Conservation (phyloP, 2,797 vertebrate genomes). For the Arctocebus calabarensis region DNA sequence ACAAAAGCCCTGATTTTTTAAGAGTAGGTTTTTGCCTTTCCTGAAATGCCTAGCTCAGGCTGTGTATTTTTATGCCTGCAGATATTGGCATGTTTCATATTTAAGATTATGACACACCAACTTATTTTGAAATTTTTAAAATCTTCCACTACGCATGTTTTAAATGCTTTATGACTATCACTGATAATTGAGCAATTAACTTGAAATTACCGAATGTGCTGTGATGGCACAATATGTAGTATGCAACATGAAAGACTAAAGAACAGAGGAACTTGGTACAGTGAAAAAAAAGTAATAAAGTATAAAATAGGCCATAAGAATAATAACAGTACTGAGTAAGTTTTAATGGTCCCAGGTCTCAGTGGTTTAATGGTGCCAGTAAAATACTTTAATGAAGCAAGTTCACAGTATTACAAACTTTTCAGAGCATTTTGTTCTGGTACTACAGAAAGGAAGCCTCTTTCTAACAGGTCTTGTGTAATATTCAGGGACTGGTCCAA, state of each 20-base stretch:
- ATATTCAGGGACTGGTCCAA: slow-evolving; percentile 81
- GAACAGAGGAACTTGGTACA: slow-evolving; percentile 87
- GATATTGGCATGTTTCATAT: slow-evolving; percentile 89
- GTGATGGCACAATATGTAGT: slow-evolving; percentile 89
- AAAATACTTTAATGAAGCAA: slow-evolving; percentile 88
- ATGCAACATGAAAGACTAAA: slow-evolving; percentile 90
- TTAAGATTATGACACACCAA: slow-evolving; percentile 91
- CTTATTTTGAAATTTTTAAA: slow-evolving; percentile 91
- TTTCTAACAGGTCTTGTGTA: slow-evolving; percentile 82
- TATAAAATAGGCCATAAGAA: slow-evolving; percentile 87
- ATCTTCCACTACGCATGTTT: slow-evolving; percentile 89
- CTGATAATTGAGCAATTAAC: slow-evolving; percentile 92
- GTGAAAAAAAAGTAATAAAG: slow-evolving; percentile 87
- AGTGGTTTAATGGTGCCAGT: slow-evolving; percentile 87
- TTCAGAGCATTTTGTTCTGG: slow-evolving; percentile 87
- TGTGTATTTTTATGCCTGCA: slow-evolving; percentile 85
- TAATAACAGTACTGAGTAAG: slow-evolving; percentile 87
- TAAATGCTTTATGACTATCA: slow-evolving; percentile 90
- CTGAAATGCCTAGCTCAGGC: slow-evolving; percentile 83
- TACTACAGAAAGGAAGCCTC: slow-evolving; percentile 83
- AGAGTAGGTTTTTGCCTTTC: slow-evolving; percentile 81
- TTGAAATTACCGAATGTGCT: slow-evolving; percentile 90
- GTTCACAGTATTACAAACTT: slow-evolving; percentile 86
- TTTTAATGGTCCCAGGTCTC: slow-evolving; percentile 88
- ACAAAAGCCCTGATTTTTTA: slow-evolving; percentile 82